Evolutionary conservation across 2,113 vertebrate genomes (phyloP), one percentile per base, ranked within the genome.

Genomic region (Apteryx mantelli): DNA sequence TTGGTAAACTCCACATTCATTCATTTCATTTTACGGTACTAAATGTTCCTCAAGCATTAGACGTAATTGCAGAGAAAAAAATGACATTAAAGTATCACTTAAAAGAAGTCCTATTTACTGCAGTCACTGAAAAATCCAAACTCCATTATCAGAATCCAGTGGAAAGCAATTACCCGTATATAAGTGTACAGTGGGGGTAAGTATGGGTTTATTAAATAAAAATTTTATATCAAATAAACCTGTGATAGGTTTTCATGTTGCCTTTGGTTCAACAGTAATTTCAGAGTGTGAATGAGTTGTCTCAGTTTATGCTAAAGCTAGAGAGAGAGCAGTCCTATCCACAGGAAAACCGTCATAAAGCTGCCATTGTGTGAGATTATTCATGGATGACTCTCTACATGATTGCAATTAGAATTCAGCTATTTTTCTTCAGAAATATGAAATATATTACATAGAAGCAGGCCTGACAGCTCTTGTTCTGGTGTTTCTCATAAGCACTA

Each of bases 21-120:
- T 91, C 8, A 0, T 95, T 96, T 95, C 48, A 58, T 89, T 97
- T 95, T 95, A 77, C 63, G 69, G 70, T 87, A 73, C 56, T 94
- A 73, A 94, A 89, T 65, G 34, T 92, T 93, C 89, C 88, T 87
- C 78, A 82, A 78, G 70, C 58, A 95, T 85, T 85, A 89, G 34
- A 93, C 17, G 28, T 92, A 91, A 91, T 95, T 96, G 69, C n/a
- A 82, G 52, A 86, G 32, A 46, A 79, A 58, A 65, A 73, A 86
- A 78, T 13, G 1, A 56, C 48, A 76, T 74, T 12, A 53, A 65
- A 92, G 32, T 89, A 76, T 94, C 44, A 58, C 58, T 95, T 96
- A 46, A 91, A 75, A 93, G 64, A 71, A 78, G 17, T 73, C 87
- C 14, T 79, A 30, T 32, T 78, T 88, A 64, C 3, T 21, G 30